Evolutionary conservation across 2,797 vertebrate genomes (phyloP), one percentile per base, ranked within the genome.

Genomic region (Pseudotriccus pelzelni): DNA sequence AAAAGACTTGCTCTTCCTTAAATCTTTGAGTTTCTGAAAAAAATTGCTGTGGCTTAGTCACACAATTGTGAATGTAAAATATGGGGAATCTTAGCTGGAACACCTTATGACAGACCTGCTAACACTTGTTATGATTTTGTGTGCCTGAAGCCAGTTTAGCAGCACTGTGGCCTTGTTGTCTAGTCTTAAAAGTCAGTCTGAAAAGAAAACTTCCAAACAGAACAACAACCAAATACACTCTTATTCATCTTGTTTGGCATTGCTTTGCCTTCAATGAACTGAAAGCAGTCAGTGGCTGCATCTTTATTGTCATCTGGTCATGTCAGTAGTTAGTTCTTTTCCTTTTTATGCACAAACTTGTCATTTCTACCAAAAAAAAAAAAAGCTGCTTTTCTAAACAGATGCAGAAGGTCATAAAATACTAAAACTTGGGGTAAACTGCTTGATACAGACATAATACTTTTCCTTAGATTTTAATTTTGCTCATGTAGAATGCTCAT

Each of bases 241-340:
- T 11, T 44, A 24, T 53, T 86, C 62, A 11, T 53, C 0, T 62
- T 36, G 0, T 52, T 90, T 88, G 22, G 6, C 34, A 23, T 67
- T 82, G 10, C 56, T 89, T 82, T 78, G 4, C 19, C 39, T 47
- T 70, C 32, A 77, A 2, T 21, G 37, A 59, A 36, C 34, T 41
- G 58, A 88, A 89, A 72, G 19, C 14, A 47, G 6, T 36, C 34
- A 43, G 28, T 52, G n/a, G 14, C 30, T 9, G 1, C 30, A 34
- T 68, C 46, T 75, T 78, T 24, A 24, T 52, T 58, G 14, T 67
- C 27, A 47, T 2, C 2, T 15, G 20, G 8, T 68, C 0, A 0
- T 53, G 7, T 41, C 37, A 78, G 24, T 52, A 43, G 20, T 46
- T 66, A 41, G 7, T 43, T 83, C 10, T 80, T 63, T 78, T 55